These are phyloP conservation scores for Campaea margaritaria DNA, from an alignment of 2,888 invertebrate species.

Conservation along the genomic window DNA sequence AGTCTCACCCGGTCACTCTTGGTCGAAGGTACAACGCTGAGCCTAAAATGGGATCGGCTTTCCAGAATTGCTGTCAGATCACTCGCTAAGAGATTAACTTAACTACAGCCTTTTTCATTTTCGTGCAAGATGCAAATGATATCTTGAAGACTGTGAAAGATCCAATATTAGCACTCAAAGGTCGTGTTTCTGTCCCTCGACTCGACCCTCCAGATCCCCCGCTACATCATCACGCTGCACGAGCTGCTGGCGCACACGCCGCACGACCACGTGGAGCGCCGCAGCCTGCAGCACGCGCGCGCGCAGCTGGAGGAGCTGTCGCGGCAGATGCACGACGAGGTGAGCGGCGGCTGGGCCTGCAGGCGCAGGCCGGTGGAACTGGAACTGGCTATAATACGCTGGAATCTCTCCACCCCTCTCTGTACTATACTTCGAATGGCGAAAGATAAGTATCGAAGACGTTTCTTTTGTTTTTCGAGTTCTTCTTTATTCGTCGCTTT, in stretches of 20 bases:
- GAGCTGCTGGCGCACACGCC: conserved; percentile 96
- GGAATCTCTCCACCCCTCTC: background rate
- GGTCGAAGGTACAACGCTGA: no score
- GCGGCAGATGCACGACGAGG: conserved; percentile 95
- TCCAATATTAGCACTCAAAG: no score
- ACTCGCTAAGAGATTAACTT: background rate
- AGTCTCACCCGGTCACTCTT: no score
- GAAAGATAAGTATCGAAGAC: no score
- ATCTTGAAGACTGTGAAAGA: no score
- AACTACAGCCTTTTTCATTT: no score
- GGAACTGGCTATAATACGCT: no score
- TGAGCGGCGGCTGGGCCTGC: conserved; percentile 48
- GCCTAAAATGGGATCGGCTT: no score
- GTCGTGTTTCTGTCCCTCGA: background rate
- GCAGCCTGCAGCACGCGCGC: conserved; percentile 94
- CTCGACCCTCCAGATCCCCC: conserved; percentile 89
- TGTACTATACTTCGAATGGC: background rate
- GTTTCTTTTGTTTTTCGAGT: no score
- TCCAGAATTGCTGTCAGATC: background rate
- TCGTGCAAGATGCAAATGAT: no score
- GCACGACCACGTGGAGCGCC: conserved; percentile 96
- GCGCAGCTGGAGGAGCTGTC: conserved; percentile 94
- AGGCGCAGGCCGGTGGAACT: background rate
- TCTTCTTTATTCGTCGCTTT: no score
- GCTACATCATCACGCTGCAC: conserved; percentile 96